Evolutionary conservation across 1,140 invertebrate species (phyloP), one percentile per base, ranked within the genome.

Genomic region (Chymomyza costata): DNA sequence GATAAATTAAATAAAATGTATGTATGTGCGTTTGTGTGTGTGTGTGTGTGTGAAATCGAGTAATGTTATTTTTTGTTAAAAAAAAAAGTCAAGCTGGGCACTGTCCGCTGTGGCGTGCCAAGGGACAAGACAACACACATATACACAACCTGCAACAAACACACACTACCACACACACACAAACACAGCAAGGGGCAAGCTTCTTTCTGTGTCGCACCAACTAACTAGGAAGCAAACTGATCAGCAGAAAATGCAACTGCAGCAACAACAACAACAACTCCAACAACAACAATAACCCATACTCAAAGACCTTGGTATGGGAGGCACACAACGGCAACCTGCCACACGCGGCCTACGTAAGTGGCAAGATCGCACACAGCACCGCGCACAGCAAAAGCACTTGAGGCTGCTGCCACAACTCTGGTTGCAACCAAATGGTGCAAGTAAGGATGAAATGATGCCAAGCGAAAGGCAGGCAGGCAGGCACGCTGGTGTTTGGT

Each of bases 291-390:
- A 34, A 11, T 11, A 64, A 57, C 40, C 65, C 49, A 32, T 41
- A 43, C 63, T 48, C 61, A 65, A 60, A 66, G 64, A 66, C 64
- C 64, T 80, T 80, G 74, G 74, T 74, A 81, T 74, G 74, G 74
- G 3, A 19, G 61, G 74, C 3, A 18, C 30, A 49, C 70, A 78
- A 71, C 66, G 66, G 76, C 78, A 82, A 82, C 76, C 76, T 82
- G 76, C 76, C 76, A 82, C 76, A 82, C 76, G 76, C 76, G 64
- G 78, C 76, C 76, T 82, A 82, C 78, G 78, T 82, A 82, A 82
- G 78, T 82, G 76, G 76, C 76, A 78, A 82, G 70, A 74, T 81
- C 74, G 69, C 74, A 81, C 76, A 74, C 68, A 68, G 61, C 48
- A 57, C 39, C 63, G 48, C 55, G 46, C 47, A 65, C 15, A 15